These are phyloP conservation scores for Cataglyphis albicans DNA, from an alignment of 2,888 invertebrate genomes.

Conservation along the genomic window DNA sequence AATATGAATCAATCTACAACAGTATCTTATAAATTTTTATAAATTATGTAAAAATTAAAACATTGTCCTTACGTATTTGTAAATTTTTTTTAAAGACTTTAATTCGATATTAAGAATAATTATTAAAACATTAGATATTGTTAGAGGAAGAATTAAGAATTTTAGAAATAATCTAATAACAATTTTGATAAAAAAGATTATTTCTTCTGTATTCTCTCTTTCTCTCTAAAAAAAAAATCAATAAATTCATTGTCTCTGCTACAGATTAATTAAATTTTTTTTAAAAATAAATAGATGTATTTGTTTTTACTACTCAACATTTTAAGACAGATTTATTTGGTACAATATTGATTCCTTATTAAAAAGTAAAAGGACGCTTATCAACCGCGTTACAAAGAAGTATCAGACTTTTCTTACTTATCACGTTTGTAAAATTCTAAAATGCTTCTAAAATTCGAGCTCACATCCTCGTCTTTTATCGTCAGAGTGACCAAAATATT, in stretches of 20 bases:
- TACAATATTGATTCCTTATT: slow-evolving; percentile 2
- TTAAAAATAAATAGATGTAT: neutral
- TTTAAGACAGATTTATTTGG: neutral
- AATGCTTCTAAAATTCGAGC: slow-evolving; percentile 5
- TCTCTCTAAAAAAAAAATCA: neutral
- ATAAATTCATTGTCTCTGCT: neutral
- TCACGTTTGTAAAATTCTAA: neutral
- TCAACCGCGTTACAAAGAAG: neutral
- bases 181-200: neutral
- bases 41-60: neutral
- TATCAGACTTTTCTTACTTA: neutral
- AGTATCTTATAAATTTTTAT: neutral
- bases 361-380: neutral
- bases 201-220: neutral
- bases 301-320: neutral
- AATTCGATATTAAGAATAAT: neutral
- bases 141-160: neutral
- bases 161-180: neutral
- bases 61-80: neutral
- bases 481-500: slow-evolving; percentile 3
- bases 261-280: neutral
- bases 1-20: neutral
- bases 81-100: neutral
- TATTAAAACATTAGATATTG: neutral
- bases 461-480: neutral